phyloP scores from a whole-genome alignment of 2,113 vertebrate genomes.

The Petrocephalus zakoni region DNA sequence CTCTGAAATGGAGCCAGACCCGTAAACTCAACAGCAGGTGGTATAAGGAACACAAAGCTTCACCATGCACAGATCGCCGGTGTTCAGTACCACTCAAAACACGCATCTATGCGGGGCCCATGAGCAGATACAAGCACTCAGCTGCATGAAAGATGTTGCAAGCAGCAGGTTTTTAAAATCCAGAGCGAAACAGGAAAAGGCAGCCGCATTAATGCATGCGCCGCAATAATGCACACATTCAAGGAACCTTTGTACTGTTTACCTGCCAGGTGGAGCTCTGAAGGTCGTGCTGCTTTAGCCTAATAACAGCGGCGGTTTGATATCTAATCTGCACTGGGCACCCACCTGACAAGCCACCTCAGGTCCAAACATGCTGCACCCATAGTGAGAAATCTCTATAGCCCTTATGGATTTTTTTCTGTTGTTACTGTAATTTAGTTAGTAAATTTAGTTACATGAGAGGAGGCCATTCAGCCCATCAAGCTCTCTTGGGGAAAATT shows the following conservation, averaged over 20 bases:
- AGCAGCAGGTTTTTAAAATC: neutral
- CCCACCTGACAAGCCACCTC: neutral
- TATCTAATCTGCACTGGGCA: neutral
- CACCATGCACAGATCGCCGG: neutral
- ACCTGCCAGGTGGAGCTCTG: neutral
- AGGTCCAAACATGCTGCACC: neutral
- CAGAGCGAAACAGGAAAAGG: neutral
- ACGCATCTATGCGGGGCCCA: neutral
- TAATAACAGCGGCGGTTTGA: neutral
- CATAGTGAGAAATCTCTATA: neutral
- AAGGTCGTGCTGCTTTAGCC: neutral
- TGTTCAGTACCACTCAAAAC: neutral
- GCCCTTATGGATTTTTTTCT: neutral
- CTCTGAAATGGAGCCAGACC: neutral
- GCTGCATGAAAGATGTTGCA: neutral
- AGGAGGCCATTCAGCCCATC: too few relatives aligned
- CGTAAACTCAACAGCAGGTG: neutral
- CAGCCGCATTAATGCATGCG: too few relatives aligned
- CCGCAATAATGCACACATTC: neutral
- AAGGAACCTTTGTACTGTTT: neutral
- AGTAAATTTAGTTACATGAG: too few relatives aligned
- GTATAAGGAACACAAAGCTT: neutral
- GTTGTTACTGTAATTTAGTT: neutral
- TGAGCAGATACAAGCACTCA: neutral
- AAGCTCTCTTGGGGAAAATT: too few relatives aligned